These are phyloP conservation scores for Torymus texanus DNA, from an alignment of 2,888 invertebrate species.

Conservation along the genomic window DNA sequence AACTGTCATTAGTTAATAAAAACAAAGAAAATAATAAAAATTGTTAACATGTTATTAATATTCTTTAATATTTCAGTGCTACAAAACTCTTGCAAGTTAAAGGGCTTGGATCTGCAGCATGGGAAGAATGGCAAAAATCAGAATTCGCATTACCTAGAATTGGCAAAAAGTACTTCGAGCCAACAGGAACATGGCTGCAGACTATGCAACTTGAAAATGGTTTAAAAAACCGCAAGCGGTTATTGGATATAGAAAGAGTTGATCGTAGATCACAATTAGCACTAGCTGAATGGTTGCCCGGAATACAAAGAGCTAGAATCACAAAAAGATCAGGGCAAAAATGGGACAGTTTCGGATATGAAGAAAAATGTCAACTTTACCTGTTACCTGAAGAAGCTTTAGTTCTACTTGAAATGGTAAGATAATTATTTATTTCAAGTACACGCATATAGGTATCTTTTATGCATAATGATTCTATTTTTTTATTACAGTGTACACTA, in stretches of 20 bases:
- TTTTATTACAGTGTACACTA: background rate
- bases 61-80: constrained; percentile 62
- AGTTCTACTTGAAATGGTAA: constrained; percentile 81
- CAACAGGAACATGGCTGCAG: constrained; percentile 79
- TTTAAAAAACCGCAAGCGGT: constrained; percentile 76
- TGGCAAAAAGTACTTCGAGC: constrained; percentile 78
- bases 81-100: constrained; percentile 66
- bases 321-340: constrained; percentile 77
- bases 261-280: constrained; percentile 78
- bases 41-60: background rate
- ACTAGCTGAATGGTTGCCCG: constrained; percentile 78
- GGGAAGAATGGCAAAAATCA: constrained; percentile 73
- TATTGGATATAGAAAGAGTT: constrained; percentile 78
- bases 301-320: constrained; percentile 77
- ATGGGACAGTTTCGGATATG: constrained; percentile 79
- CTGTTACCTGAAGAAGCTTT: constrained; percentile 82
- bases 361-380: constrained; percentile 75
- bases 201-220: constrained; percentile 79
- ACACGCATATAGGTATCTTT: background rate
- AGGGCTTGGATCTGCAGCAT: constrained; percentile 66
- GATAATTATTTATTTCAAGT: constrained; percentile 15
- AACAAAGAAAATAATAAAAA: too few relatives aligned
- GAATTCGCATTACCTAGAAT: constrained; percentile 76
- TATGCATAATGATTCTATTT: background rate
- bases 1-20: too few relatives aligned